Evolutionary conservation across 2,113 vertebrate species (phyloP).

Genomic region (Poicephalus gulielmi): DNA sequence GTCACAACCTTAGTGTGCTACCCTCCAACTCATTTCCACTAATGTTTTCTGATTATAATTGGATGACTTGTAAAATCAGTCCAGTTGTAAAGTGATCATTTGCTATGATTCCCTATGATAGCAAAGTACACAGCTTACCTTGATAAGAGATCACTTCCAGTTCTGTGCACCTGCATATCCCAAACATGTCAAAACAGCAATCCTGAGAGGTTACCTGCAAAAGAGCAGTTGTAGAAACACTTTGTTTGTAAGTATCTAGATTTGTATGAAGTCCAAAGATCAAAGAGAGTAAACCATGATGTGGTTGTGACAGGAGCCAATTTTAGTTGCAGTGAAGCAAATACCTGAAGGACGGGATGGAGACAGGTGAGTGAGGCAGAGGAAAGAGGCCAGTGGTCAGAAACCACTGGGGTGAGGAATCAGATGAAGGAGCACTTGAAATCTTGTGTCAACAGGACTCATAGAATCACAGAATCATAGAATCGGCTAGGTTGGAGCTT

Average conservation of each 20-base stretch:
- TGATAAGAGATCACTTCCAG: background rate
- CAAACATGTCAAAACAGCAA: background rate
- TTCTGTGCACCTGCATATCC: background rate
- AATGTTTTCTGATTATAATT: background rate
- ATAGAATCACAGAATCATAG: background rate
- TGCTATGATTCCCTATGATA: background rate
- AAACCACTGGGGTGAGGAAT: background rate
- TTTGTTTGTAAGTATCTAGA: background rate
- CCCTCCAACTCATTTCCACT: background rate
- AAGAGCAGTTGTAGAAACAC: background rate
- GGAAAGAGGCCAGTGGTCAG: background rate
- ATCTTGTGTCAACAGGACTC: background rate
- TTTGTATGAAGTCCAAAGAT: background rate
- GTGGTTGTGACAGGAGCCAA: background rate
- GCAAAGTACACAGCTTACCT: background rate
- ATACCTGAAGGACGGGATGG: background rate
- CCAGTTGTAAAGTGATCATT: background rate
- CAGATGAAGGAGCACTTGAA: background rate
- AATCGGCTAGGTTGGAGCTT: background rate
- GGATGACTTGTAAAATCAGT: background rate
- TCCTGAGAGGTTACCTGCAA: background rate
- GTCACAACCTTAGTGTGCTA: background rate
- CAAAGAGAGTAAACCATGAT: background rate
- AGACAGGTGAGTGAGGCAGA: background rate
- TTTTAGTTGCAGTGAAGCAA: background rate